Conservation (phyloP, 2,888 invertebrate genomes). For the Hirtodrosophila confusa region DNA sequence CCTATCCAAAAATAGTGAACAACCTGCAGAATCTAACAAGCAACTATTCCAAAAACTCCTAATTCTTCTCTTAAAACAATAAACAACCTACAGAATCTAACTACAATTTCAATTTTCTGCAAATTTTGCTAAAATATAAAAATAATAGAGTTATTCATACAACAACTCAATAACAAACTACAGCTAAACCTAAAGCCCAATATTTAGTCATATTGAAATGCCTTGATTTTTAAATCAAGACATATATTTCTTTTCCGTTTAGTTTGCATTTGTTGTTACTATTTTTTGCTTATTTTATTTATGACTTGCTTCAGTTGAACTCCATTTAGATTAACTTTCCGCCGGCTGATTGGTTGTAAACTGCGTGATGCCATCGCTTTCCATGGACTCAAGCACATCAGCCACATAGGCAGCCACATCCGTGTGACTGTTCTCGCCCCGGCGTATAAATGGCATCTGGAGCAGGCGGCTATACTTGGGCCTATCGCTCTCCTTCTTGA, state of each 20-base stretch:
- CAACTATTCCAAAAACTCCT: no score
- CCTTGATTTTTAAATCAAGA: no score
- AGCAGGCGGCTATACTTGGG: constrained; percentile 98
- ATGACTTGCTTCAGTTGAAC: constrained; percentile 52
- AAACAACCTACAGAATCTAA: no score
- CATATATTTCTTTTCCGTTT: constrained; percentile 33
- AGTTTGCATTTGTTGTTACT: constrained; percentile 47
- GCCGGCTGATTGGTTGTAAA: constrained; percentile 93
- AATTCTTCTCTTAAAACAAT: no score
- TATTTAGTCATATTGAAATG: no score
- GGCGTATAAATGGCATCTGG: constrained; percentile 93
- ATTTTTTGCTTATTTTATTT: constrained; percentile 42
- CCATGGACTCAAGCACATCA: constrained; percentile 94
- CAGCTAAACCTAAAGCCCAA: no score
- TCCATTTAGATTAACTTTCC: constrained; percentile 85
- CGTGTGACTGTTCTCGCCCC: constrained; percentile 91
- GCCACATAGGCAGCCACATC: constrained; percentile 95
- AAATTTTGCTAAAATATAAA: no score
- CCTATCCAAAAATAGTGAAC: no score
- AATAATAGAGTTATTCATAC: no score
- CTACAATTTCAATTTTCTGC: no score
- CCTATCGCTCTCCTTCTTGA: constrained; percentile 96
- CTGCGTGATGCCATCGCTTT: constrained; percentile 89
- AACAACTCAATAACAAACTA: no score
- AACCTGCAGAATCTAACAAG: no score